Conservation (phyloP, 2,797 vertebrate species). For the Silurus lanzhouensis region DNA sequence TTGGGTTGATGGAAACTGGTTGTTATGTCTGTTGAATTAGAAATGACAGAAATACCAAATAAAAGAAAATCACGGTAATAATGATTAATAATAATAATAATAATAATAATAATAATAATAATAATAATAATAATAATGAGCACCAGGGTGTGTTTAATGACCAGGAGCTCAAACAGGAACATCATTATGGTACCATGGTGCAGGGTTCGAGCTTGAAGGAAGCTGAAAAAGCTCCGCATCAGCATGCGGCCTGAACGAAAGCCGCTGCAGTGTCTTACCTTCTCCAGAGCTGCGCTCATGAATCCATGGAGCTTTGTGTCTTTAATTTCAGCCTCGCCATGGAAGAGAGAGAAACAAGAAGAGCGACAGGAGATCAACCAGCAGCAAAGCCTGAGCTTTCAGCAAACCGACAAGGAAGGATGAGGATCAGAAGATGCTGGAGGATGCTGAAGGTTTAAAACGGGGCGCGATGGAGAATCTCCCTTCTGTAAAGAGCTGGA, state of each 20-base stretch:
- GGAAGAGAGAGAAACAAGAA: slow-evolving; percentile 12
- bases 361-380: not conserved
- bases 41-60: not conserved
- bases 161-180: not conserved
- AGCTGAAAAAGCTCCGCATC: not conserved
- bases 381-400: not conserved
- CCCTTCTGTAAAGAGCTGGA: not conserved
- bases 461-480: slow-evolving; percentile 26
- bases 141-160: not conserved
- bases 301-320: slow-evolving; percentile 63
- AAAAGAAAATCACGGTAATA: not conserved
- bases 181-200: not conserved
- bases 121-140: not conserved
- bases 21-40: not conserved
- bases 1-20: not conserved
- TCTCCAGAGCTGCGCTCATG: slow-evolving; percentile 23
- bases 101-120: not conserved
- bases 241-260: not conserved
- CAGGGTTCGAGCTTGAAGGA: not conserved
- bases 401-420: not conserved
- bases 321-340: slow-evolving; percentile 65
- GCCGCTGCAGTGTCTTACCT: slow-evolving; percentile 38
- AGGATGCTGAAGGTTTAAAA: slow-evolving; percentile 28
- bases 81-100: not conserved
- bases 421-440: not conserved